Evolutionary conservation across 2,113 vertebrate species (phyloP).

Genomic region (Prunella fulvescens): DNA sequence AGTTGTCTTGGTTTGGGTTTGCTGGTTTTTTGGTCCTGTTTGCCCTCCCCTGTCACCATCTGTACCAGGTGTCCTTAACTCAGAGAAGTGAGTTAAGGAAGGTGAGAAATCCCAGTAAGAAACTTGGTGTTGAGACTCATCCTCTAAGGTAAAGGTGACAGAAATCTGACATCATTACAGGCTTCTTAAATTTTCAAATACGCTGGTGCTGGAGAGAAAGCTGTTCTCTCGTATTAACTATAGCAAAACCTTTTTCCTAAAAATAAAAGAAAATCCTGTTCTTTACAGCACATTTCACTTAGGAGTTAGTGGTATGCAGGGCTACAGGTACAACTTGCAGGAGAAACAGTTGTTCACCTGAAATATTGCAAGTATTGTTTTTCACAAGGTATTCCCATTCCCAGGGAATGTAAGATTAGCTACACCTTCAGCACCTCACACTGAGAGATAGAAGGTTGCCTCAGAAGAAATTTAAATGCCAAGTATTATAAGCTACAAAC

Average conservation of each 20-base stretch:
- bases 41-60: background rate
- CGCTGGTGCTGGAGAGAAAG: background rate
- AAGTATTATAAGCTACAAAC: slow-evolving; percentile 8
- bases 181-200: background rate
- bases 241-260: background rate
- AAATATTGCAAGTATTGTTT: background rate
- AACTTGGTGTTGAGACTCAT: background rate
- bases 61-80: background rate
- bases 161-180: background rate
- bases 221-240: background rate
- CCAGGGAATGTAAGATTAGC: background rate
- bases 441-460: background rate
- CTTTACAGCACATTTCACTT: background rate
- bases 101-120: background rate
- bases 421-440: background rate
- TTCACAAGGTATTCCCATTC: background rate
- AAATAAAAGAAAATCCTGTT: background rate
- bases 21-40: background rate
- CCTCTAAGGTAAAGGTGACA: background rate
- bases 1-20: background rate
- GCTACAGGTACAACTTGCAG: background rate
- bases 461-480: background rate
- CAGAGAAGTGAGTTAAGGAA: background rate
- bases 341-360: background rate
- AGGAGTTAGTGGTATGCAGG: background rate